Base-by-base conservation (phyloP, 1,140 invertebrate species). In the Drosophila burlai region DNA sequence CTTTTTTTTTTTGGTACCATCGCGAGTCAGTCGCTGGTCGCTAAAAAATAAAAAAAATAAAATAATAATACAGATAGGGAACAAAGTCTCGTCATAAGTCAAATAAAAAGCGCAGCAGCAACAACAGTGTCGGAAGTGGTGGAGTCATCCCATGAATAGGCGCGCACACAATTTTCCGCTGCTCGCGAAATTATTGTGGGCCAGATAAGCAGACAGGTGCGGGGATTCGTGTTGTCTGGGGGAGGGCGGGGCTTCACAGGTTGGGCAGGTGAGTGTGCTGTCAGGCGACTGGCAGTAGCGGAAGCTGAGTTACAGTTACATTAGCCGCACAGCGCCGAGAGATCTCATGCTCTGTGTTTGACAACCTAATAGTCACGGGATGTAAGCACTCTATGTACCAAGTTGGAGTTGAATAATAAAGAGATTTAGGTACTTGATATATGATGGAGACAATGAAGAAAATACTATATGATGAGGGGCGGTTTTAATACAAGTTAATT, bases 51-150 rank as follows among this genome's bases (percentile, higher is more conserved):
- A 54, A 54, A 46, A 46, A 66, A 45, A 45, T 52, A 63, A 21
- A 63, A 21, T 43, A 21, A 45, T 52, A 63, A 21, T 43, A 60
- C 60, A 69, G 54, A 78, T 50, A 69, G 63, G 59, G 73, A 77
- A 81, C 83, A 65, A 73, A 61, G 64, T 85, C 65, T 81, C 85
- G 85, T 90, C 81, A 90, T 85, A 90, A 90, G 85, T 85, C 85
- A 90, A 90, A 90, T 85, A 90, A 90, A 89, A 85, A 90, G 84
- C 77, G 84, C 80, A 86, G 76, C 61, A 78, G 62, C 29, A 43
- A 67, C 71, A 80, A 80, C 78, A 80, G 67, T 68, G 76, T 83
- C 73, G 73, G 75, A 68, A 64, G 73, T 65, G 72, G 59, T 68
- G 69, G 76, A 79, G 76, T 79, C 76, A 83, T 80, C 73, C 76